These are phyloP conservation scores for Acropternis orthonyx DNA, from an alignment of 2,797 vertebrate species.

Conservation along the genomic window DNA sequence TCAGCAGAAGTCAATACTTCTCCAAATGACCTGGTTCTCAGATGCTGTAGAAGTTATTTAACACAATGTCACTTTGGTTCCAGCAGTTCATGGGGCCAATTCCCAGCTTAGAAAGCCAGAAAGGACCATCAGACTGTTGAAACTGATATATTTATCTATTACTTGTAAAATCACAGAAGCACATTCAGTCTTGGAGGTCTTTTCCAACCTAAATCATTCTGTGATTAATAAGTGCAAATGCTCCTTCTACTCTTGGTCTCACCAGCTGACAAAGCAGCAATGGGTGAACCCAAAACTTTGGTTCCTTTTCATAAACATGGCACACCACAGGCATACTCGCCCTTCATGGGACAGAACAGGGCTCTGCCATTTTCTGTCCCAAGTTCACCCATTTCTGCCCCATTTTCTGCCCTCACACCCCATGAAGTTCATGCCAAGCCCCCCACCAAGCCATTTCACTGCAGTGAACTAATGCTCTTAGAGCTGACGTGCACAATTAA, in stretches of 20 bases:
- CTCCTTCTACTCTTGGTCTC: rapidly evolving
- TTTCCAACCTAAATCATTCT: neutral
- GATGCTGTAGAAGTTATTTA: neutral
- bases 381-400: neutral
- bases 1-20: conserved; percentile 1
- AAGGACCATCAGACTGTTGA: neutral
- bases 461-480: neutral
- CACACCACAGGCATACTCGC: neutral
- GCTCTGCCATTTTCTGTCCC: neutral
- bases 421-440: neutral
- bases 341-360: neutral
- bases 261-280: neutral
- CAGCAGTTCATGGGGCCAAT: neutral
- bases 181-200: neutral
- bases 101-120: neutral
- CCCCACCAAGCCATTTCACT: neutral
- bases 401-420: neutral
- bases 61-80: neutral
- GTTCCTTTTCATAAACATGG: neutral
- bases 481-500: neutral
- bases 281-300: neutral
- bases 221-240: neutral
- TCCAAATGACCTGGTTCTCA: neutral
- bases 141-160: neutral
- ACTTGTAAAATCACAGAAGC: neutral